A percentile compares a stretch with the other conserved stretches of the same genome.
These are phyloP conservation scores for Eumaeus atala DNA, from an alignment of 1,140 invertebrate genomes.

Conservation along the genomic window DNA sequence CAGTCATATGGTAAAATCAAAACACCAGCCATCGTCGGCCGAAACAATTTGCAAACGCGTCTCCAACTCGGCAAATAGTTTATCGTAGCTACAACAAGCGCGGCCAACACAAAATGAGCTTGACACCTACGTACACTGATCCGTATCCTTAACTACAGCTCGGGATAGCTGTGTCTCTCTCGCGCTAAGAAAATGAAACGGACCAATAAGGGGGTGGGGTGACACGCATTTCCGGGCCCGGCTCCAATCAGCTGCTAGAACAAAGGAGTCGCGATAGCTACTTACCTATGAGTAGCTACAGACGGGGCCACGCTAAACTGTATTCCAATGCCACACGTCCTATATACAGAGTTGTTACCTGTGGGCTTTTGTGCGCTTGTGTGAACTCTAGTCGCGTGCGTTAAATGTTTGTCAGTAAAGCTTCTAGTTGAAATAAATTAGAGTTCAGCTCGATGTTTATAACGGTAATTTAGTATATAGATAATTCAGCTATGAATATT, in stretches of 20 bases:
- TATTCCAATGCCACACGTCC: conserved; percentile 39
- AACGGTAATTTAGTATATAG: too few species aligned
- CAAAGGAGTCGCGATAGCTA: conserved; percentile 71
- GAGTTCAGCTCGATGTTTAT: too few species aligned
- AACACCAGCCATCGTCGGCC: conserved; percentile 29
- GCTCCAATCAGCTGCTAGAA: conserved; percentile 74
- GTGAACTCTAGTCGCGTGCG: conserved; percentile 34
- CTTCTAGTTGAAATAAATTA: too few species aligned
- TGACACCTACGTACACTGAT: conserved; percentile 62
- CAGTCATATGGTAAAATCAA: conserved; percentile 44
- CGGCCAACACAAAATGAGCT: conserved; percentile 45
- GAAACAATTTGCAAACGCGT: conserved; percentile 55
- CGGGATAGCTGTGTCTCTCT: conserved; percentile 63
- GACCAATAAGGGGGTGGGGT: conserved; percentile 73
- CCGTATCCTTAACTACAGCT: conserved; percentile 65
- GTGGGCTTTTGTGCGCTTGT: conserved; percentile 42
- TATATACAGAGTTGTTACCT: conserved; percentile 54
- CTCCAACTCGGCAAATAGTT: conserved; percentile 54
- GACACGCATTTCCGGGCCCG: conserved; percentile 71
- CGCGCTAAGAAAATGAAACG: conserved; percentile 72
- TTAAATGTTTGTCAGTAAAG: too few species aligned
- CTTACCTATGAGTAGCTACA: conserved; percentile 70
- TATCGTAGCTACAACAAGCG: conserved; percentile 45
- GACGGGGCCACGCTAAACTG: conserved; percentile 45
- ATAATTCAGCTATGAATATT: too few species aligned